These are phyloP conservation scores for Coenobita brevimanus DNA, from an alignment of 1,140 invertebrate species.

Conservation along the genomic window DNA sequence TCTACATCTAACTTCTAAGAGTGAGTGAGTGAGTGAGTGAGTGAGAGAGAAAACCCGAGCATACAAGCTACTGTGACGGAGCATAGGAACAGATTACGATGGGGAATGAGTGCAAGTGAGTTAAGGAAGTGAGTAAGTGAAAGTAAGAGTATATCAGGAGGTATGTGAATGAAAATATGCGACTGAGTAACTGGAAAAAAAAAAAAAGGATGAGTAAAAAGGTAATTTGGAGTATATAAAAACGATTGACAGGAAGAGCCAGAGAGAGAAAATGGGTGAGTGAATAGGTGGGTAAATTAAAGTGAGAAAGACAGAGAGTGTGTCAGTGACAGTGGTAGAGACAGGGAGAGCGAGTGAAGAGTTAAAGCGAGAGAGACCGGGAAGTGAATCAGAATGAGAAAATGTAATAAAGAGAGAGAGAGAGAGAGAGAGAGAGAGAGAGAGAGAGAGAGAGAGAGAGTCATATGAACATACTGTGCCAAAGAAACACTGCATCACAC, in stretches of 20 bases:
- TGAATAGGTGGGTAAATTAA: neutral
- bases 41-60: too few species aligned
- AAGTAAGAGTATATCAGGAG: neutral
- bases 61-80: neutral
- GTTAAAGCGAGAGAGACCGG: neutral
- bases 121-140: neutral
- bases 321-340: neutral
- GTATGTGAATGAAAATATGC: neutral
- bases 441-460: neutral
- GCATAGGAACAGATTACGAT: neutral
- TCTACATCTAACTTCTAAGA: too few species aligned
- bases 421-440: slow-evolving; percentile 1
- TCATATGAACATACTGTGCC: neutral
- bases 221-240: too few species aligned
- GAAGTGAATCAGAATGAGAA: neutral
- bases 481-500: too few species aligned
- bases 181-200: neutral
- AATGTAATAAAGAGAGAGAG: neutral
- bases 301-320: neutral
- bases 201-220: neutral
- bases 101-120: neutral
- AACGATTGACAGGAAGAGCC: too few species aligned
- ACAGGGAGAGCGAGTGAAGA: neutral
- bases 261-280: neutral
- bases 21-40: too few species aligned